phyloP scores from a whole-genome alignment of 2,888 invertebrate species.

The Aporophyla nigra region DNA sequence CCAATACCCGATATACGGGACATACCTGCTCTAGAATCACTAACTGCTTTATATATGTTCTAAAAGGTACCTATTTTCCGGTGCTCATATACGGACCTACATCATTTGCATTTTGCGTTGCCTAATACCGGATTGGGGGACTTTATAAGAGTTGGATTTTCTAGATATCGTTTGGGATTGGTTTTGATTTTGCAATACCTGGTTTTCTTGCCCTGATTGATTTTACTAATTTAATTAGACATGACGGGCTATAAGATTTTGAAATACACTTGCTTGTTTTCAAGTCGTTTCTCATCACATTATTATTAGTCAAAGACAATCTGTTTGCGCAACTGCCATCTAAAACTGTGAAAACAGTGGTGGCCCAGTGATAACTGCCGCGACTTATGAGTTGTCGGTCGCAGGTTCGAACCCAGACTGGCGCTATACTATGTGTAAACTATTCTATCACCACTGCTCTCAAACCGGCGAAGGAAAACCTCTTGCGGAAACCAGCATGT shows the following conservation, averaged over 20 bases:
- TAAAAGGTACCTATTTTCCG: slow-evolving; percentile 54
- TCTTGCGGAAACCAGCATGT: too few relatives aligned
- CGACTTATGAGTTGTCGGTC: too few relatives aligned
- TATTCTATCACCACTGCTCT: too few relatives aligned
- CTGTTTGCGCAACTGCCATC: too few relatives aligned
- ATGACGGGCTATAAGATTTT: neutral
- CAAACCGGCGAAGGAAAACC: too few relatives aligned
- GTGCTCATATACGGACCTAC: slow-evolving; percentile 15
- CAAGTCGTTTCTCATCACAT: neutral
- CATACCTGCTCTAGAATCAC: slow-evolving; percentile 39
- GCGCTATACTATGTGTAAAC: too few relatives aligned
- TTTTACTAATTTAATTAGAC: neutral
- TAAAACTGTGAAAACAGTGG: too few relatives aligned
- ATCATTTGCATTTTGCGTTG: slow-evolving; percentile 51
- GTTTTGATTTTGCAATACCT: neutral
- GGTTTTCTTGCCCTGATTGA: slow-evolving; percentile 20
- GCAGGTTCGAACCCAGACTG: too few relatives aligned
- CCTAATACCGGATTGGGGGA: slow-evolving; percentile 37
- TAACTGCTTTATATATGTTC: slow-evolving; percentile 29
- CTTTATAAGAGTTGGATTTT: slow-evolving; percentile 28
- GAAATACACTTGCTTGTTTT: neutral
- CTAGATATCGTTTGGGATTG: slow-evolving; percentile 23
- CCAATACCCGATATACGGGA: slow-evolving; percentile 12
- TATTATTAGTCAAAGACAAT: too few relatives aligned
- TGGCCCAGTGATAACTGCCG: too few relatives aligned